A percentile compares a stretch with the other conserved stretches of the same genome.
Conservation (phyloP, 2,888 invertebrate genomes). For the Arge pagana region DNA sequence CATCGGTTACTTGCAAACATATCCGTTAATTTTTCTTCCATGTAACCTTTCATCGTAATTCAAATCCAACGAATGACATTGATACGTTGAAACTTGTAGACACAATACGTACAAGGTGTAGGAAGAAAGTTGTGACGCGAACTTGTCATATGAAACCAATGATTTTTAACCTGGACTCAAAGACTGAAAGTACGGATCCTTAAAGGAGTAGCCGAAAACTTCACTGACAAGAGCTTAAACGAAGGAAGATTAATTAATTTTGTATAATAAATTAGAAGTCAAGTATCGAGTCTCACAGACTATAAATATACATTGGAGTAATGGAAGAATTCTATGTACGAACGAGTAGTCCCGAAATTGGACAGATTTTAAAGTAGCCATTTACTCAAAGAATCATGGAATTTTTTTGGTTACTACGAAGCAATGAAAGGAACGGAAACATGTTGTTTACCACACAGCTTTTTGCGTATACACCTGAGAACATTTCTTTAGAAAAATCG, state of each 20-base stretch:
- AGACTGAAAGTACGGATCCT: slow-evolving; percentile 16
- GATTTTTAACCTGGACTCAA: slow-evolving; percentile 5
- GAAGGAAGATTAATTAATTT: slow-evolving; percentile 6
- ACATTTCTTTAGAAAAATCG: no score
- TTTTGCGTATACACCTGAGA: no score
- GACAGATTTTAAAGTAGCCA: neutral
- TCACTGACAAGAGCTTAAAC: slow-evolving; percentile 13
- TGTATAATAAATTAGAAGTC: slow-evolving; percentile 9
- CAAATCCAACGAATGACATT: neutral
- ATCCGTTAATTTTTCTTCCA: no score
- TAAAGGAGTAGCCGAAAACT: slow-evolving; percentile 1
- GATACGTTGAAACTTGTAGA: no score
- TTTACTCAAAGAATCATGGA: no score
- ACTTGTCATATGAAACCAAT: slow-evolving; percentile 4
- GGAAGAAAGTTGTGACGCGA: no score
- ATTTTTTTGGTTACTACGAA: no score
- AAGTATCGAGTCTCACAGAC: slow-evolving; percentile 14
- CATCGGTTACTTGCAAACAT: no score
- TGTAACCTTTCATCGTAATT: no score
- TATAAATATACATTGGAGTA: slow-evolving; percentile 12
- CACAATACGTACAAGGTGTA: no score
- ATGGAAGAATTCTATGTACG: neutral
- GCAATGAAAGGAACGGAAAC: no score
- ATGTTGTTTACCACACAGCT: no score
- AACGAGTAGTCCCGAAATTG: neutral